phyloP scores from a whole-genome alignment of 2,888 invertebrate species.

The Hydraecia micacea region DNA sequence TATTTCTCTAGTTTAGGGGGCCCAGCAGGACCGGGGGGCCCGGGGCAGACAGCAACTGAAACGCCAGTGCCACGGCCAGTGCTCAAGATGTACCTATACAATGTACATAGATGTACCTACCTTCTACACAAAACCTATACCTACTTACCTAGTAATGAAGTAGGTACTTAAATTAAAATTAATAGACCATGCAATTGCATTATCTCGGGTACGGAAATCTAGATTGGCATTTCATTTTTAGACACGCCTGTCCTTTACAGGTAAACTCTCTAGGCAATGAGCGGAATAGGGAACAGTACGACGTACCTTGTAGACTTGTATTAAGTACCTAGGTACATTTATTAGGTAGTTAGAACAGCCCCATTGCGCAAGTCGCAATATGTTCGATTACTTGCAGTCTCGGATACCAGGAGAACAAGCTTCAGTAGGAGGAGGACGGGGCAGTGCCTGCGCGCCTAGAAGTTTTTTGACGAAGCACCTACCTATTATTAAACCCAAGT shows the following conservation, averaged over 20 bases:
- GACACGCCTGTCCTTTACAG: conserved; percentile 1
- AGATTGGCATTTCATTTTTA: neutral
- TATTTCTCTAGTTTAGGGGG: too few species aligned
- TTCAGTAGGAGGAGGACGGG: conserved; percentile 21
- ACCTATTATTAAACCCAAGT: neutral
- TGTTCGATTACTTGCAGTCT: conserved; percentile 54
- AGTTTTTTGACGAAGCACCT: neutral
- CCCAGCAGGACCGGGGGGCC: too few species aligned
- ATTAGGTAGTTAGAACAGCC: conserved; percentile 26
- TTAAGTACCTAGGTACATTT: conserved; percentile 10
- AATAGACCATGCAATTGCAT: neutral
- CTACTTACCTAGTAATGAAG: too few species aligned
- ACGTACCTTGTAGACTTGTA: conserved; percentile 8
- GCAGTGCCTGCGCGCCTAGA: neutral
- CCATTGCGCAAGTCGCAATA: conserved; percentile 54
- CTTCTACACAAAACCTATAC: too few species aligned
- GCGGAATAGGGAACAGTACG: neutral
- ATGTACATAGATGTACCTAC: neutral
- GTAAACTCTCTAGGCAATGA: neutral
- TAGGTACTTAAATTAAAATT: too few species aligned
- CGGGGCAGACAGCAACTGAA: too few species aligned
- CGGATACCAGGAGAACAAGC: conserved; percentile 44
- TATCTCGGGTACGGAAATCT: neutral
- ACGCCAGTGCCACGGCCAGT: too few species aligned
- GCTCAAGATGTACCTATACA: neutral